Percentiles rank a stretch among this genome's conserved stretches.
phyloP scores from a whole-genome alignment of 2,797 vertebrate genomes.

The Naso thynnoides region DNA sequence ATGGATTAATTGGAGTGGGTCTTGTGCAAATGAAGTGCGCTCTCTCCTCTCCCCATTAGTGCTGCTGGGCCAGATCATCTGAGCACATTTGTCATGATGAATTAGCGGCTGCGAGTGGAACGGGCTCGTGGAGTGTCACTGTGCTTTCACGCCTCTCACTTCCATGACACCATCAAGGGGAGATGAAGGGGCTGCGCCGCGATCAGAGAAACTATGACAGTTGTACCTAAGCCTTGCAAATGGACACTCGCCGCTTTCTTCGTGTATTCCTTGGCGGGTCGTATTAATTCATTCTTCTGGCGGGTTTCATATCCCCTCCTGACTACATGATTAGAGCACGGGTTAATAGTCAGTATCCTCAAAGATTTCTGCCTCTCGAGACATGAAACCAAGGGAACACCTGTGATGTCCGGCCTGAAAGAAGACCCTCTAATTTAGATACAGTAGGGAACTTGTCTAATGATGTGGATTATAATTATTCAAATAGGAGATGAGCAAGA shows the following conservation, averaged over 20 bases:
- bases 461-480: conserved; percentile 78
- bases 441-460: conserved; percentile 73
- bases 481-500: conserved; percentile 60
- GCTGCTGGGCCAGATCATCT: conserved; percentile 84
- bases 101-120: conserved; percentile 83
- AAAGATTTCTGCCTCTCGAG: conserved; percentile 78
- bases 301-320: conserved; percentile 73
- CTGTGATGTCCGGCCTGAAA: conserved; percentile 83
- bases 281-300: conserved; percentile 80
- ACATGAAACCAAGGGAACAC: conserved; percentile 79
- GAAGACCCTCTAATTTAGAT: conserved; percentile 76
- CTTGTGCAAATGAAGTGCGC: conserved; percentile 84
- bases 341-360: conserved; percentile 83
- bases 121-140: conserved; percentile 81
- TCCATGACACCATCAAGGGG: conserved; percentile 82
- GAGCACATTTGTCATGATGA: conserved; percentile 87
- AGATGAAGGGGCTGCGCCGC: conserved; percentile 81
- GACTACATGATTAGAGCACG: conserved; percentile 82
- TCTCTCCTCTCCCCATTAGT: conserved; percentile 82
- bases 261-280: conserved; percentile 75
- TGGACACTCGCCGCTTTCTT: conserved; percentile 79
- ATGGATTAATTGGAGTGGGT: conserved; percentile 85
- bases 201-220: conserved; percentile 81
- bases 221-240: conserved; percentile 84
- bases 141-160: conserved; percentile 85